Conservation (phyloP, 2,888 invertebrate genomes). For the Spodoptera littoralis region DNA sequence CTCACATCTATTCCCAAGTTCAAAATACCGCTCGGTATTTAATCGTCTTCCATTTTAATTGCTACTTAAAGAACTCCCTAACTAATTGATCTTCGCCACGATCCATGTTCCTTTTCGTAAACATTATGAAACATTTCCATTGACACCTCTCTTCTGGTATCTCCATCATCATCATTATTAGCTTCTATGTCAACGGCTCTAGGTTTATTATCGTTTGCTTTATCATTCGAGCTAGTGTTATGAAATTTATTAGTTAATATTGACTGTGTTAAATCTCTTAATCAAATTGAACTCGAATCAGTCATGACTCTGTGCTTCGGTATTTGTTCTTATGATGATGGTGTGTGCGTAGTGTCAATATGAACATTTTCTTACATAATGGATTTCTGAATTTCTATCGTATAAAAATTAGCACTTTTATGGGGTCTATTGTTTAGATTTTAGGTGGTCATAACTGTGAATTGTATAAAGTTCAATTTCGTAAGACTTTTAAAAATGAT, state of each 20-base stretch:
- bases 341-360: slow-evolving; percentile 60
- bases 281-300: slow-evolving; percentile 75
- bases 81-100: slow-evolving; percentile 58
- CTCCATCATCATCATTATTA: slow-evolving; percentile 19
- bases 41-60: slow-evolving; percentile 52
- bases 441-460: slow-evolving; percentile 47
- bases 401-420: slow-evolving; percentile 66
- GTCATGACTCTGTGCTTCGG: slow-evolving; percentile 70
- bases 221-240: slow-evolving; percentile 50
- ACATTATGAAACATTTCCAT: slow-evolving; percentile 62
- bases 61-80: slow-evolving; percentile 59
- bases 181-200: slow-evolving; percentile 16
- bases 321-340: slow-evolving; percentile 71
- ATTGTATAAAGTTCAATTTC: slow-evolving; percentile 17
- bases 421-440: slow-evolving; percentile 36
- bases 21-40: slow-evolving; percentile 39
- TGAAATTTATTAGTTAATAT: slow-evolving; percentile 66
- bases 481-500: not conserved
- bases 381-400: slow-evolving; percentile 57
- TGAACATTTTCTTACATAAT: slow-evolving; percentile 59
- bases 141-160: slow-evolving; percentile 51
- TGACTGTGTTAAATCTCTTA: slow-evolving; percentile 74
- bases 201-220: slow-evolving; percentile 45
- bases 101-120: slow-evolving; percentile 50
- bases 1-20: slow-evolving; percentile 44